Evolutionary conservation across 2,113 vertebrate genomes (phyloP).

Genomic region (Pteronura brasiliensis): DNA sequence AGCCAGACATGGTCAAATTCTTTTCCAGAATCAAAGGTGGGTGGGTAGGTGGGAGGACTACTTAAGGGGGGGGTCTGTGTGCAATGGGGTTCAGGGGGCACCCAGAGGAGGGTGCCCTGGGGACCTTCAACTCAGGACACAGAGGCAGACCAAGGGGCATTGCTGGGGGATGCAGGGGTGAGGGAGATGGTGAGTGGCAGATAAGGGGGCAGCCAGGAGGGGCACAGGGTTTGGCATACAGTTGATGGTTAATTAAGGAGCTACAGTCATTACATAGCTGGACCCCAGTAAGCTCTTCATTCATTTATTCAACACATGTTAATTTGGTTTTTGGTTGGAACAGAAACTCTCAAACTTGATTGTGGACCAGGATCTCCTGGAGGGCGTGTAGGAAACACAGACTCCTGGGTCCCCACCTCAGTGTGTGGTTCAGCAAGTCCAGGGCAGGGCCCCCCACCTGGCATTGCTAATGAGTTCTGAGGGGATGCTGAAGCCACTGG

Average conservation of each 20-base stretch:
- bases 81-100: no score
- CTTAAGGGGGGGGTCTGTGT: background rate
- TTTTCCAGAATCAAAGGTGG: background rate
- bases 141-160: background rate
- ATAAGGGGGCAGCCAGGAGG: background rate
- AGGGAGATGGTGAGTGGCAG: background rate
- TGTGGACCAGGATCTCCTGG: fast-evolving
- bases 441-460: background rate
- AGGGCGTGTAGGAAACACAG: background rate
- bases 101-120: background rate
- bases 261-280: no score
- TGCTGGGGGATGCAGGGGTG: background rate
- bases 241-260: background rate
- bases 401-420: fast-evolving
- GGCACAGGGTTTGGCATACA: background rate
- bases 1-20: background rate
- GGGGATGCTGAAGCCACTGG: background rate
- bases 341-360: background rate
- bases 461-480: background rate
- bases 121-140: background rate
- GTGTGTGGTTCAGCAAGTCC: background rate
- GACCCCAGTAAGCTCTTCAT: background rate
- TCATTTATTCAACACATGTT: background rate
- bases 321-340: background rate
- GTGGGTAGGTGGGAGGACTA: background rate